Base-by-base conservation (phyloP, 64 coral and sea anemone genomes). In the Actinia equina region DNA sequence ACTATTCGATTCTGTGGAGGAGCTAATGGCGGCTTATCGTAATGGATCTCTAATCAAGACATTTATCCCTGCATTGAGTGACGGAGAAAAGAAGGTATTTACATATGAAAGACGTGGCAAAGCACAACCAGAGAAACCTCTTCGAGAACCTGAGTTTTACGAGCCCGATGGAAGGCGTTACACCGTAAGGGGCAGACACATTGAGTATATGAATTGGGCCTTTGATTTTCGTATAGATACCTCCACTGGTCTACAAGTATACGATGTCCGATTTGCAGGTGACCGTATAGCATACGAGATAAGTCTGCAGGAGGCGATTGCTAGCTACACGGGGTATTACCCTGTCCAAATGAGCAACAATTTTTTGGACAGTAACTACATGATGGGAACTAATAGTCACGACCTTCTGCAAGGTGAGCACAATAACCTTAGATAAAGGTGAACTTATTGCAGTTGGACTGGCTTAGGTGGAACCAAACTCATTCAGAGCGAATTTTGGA, bases 181-280 rank as follows among this genome's bases (percentile, higher is more conserved):
- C 22, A 51, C 43, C 27, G 89, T 91, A 3, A 58, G 52, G 17
- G 84, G 84, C 19, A 67, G 89, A 26, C 89, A 91, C 37, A 17
- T 91, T 51, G 85, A 26, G 20, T 91, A 91, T 84, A 91, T 91
- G 89, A 86, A 76, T 6, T 91, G 89, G 89, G 71, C 89, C 12
- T 91, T 91, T 61, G 74, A 91, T 53, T 91, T 91, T 22, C 84
- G 89, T 27, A 57, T 91, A 37, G 89, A 90, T n/a, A 43, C 89
- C 6, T 22, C 57, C 44, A 85, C 27, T 55, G 89, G 89, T 2
- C 58, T 90, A 19, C 89, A 90, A 44, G 71, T 90, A 18, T 90
- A 90, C 43, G 89, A 90, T 44, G 76, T 90, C 4, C 63, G 71
- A 18, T 90, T 77, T 23, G 83, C 71, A n/a, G 83, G 83, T 45